These are phyloP conservation scores for Hormaphis cornu DNA, from an alignment of 1,140 invertebrate species.

Conservation along the genomic window DNA sequence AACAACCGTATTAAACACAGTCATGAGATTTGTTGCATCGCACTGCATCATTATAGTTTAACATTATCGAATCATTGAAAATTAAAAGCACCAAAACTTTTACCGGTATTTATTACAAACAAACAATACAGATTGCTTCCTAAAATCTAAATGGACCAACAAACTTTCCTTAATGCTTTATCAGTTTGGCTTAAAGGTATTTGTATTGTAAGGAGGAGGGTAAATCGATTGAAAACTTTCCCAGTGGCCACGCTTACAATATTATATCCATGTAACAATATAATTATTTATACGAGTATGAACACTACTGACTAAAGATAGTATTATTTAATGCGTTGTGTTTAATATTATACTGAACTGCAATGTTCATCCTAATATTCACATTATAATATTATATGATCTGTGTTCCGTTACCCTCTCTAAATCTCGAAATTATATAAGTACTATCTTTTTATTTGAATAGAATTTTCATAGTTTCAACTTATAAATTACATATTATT, in stretches of 20 bases:
- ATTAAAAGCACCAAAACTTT: background rate
- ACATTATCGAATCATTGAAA: slow-evolving; percentile 1
- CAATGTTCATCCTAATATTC: too few relatives aligned
- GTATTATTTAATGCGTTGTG: background rate
- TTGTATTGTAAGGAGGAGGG: background rate
- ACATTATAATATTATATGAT: background rate
- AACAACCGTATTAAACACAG: background rate
- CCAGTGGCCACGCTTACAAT: background rate
- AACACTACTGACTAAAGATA: background rate
- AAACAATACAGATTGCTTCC: background rate
- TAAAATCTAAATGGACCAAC: background rate
- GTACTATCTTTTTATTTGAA: too few relatives aligned
- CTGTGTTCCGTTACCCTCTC: too few relatives aligned
- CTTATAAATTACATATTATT: too few relatives aligned
- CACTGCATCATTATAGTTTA: background rate
- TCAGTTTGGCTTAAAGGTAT: background rate
- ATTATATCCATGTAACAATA: background rate
- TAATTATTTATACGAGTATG: slow-evolving; percentile 3
- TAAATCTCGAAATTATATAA: background rate
- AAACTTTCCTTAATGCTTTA: slow-evolving; percentile 23
- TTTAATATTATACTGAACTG: background rate
- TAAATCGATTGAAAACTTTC: background rate
- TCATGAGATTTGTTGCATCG: background rate
- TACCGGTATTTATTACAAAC: background rate
- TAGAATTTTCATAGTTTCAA: too few relatives aligned